Conservation (phyloP, 2,113 vertebrate genomes). For the Otus sunia region DNA sequence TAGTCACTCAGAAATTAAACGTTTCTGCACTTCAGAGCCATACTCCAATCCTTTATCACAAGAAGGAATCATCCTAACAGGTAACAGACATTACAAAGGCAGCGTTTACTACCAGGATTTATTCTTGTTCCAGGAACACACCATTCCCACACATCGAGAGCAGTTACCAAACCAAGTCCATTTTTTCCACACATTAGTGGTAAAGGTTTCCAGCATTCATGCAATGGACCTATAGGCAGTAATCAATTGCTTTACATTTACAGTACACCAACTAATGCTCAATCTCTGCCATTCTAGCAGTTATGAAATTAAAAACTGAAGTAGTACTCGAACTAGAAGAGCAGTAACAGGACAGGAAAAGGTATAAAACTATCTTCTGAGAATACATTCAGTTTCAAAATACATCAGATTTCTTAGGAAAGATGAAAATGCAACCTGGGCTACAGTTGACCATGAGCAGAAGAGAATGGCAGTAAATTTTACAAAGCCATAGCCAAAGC, state of each 20-base stretch:
- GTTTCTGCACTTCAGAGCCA: neutral
- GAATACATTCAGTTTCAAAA: neutral
- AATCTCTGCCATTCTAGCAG: neutral
- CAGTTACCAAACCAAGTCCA: neutral
- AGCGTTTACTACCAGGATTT: neutral
- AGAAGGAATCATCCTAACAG: neutral
- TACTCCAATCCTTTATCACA: neutral
- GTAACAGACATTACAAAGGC: neutral
- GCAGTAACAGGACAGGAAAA: neutral
- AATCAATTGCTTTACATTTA: neutral
- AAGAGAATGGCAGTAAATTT: neutral
- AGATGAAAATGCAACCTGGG: neutral
- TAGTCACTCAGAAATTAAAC: neutral
- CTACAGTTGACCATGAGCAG: neutral
- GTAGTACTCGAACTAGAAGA: neutral
- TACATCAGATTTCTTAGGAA: accelerated
- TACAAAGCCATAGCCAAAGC: neutral
- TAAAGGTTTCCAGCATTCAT: neutral
- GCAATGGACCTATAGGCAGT: neutral
- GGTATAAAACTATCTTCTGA: neutral
- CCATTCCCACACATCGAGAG: neutral
- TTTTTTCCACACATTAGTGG: neutral
- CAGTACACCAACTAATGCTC: neutral
- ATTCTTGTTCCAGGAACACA: neutral
- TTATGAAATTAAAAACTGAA: neutral